These are phyloP conservation scores for Siderastrea radians DNA, from an alignment of 92 coral and sea anemone species.

Conservation along the genomic window DNA sequence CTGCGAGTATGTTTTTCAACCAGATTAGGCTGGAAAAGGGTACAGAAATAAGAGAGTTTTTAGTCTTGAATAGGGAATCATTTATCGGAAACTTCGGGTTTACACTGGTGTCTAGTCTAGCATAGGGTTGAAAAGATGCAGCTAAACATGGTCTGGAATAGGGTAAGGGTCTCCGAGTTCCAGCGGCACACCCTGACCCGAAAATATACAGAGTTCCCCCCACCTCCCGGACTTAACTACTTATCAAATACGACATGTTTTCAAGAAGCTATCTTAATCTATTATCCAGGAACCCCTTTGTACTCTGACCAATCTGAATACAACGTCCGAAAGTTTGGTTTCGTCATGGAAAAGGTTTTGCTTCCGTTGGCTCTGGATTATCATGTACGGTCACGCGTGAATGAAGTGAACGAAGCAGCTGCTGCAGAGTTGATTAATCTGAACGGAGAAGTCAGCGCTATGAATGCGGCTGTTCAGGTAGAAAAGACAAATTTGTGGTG, in stretches of 20 bases:
- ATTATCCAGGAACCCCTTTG: not conserved
- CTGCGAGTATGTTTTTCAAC: too few species aligned
- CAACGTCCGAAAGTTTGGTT: slow-evolving; percentile 11
- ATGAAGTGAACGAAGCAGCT: slow-evolving; percentile 25
- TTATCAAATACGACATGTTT: too few species aligned
- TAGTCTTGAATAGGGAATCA: too few species aligned
- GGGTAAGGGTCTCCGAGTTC: too few species aligned
- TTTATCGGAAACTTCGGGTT: too few species aligned
- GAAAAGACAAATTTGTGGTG: too few species aligned
- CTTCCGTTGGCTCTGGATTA: slow-evolving; percentile 63
- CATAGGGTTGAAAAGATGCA: too few species aligned
- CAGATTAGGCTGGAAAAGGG: too few species aligned
- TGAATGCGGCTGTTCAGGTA: slow-evolving; percentile 2
- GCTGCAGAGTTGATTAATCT: slow-evolving; percentile 5
- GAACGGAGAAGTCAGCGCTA: not conserved
- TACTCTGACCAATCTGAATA: not conserved
- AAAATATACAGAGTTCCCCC: not conserved
- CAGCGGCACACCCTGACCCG: too few species aligned
- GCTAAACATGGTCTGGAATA: too few species aligned
- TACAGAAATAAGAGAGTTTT: too few species aligned
- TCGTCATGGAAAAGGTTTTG: slow-evolving; percentile 33
- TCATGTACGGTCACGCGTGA: slow-evolving; percentile 27
- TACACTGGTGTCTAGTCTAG: too few species aligned
- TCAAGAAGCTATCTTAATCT: not conserved
- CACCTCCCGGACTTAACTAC: not conserved